Percentiles rank a stretch among this genome's conserved stretches.
Evolutionary conservation across 2,113 vertebrate species (phyloP).

Genomic region (Chlorodrepanis virens): DNA sequence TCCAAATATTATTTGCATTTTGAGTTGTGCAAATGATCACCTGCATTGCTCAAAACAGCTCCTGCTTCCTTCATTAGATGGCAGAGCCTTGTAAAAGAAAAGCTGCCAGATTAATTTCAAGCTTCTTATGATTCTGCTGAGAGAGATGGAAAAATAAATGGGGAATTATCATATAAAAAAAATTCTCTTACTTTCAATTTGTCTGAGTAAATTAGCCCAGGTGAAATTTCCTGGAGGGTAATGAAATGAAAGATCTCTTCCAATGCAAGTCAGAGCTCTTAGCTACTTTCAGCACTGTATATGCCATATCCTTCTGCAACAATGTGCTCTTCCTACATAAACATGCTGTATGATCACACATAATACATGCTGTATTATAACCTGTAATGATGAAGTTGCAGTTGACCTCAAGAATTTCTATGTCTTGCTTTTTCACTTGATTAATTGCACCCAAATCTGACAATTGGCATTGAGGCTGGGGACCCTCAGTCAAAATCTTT

Average conservation of each 20-base stretch:
- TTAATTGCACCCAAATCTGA: not conserved
- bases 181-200: not conserved
- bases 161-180: not conserved
- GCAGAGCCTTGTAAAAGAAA: not conserved
- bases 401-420: not conserved
- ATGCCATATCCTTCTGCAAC: not conserved
- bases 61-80: not conserved
- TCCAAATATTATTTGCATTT: not conserved
- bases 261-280: not conserved
- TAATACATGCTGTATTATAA: no score
- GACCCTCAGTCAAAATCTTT: not conserved
- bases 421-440: not conserved
- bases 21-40: not conserved
- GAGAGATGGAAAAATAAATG: not conserved
- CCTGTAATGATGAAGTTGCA: not conserved
- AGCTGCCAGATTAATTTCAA: not conserved
- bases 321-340: not conserved
- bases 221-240: not conserved
- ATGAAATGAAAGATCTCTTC: not conserved
- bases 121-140: not conserved
- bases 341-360: not conserved
- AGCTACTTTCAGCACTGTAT: not conserved
- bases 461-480: not conserved
- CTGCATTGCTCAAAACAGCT: not conserved
- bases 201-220: not conserved